Evolutionary conservation across 2,797 vertebrate species (phyloP), one percentile per base, ranked within the genome.

Genomic region (Glossophaga mutica): DNA sequence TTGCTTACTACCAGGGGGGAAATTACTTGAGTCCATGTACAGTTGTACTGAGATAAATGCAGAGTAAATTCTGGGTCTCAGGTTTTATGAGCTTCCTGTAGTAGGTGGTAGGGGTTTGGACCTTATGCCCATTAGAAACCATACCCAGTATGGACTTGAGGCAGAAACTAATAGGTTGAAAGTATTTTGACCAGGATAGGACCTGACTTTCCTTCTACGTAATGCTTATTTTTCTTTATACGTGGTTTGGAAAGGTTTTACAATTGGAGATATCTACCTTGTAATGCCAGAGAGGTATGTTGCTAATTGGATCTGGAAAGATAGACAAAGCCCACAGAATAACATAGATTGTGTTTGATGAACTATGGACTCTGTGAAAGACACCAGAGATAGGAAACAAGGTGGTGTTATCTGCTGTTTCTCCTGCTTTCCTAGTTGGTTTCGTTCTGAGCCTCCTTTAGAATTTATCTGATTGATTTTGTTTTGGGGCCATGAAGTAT

Each of bases 401-500:
- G 37, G 11, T 32, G n/a, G 29, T 67, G 3, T 29, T 42, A 0
- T 70, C 71, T 50, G 7, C 34, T 59, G 12, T 57, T 92, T 91
- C 55, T 90, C 4, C 21, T 42, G 0, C 42, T 81, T 73, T 87
- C 44, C 34, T 70, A 21, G 46, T 37, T 70, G 44, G 9, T 59
- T 86, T 87, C 82, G 5, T 82, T 62, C 78, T 57, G 34, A 67
- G 70, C 26, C 39, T 68, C 77, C 77, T 93, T 85, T 81, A 57
- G 46, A 79, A 79, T 62, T 87, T 71, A 55, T 71, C 74, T 29
- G 2, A 74, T 70, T 93, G 83, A 74, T 94, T 95, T 87, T 96
- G 70, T 83, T 91, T 78, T 21, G 24, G 55, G 44, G 46, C 39
- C 22, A 2, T 44, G 29, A 67, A 48, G 29, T 89, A 7, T 65